phyloP scores from a whole-genome alignment of 2,797 vertebrate genomes.

The Synaphobranchus kaupii region DNA sequence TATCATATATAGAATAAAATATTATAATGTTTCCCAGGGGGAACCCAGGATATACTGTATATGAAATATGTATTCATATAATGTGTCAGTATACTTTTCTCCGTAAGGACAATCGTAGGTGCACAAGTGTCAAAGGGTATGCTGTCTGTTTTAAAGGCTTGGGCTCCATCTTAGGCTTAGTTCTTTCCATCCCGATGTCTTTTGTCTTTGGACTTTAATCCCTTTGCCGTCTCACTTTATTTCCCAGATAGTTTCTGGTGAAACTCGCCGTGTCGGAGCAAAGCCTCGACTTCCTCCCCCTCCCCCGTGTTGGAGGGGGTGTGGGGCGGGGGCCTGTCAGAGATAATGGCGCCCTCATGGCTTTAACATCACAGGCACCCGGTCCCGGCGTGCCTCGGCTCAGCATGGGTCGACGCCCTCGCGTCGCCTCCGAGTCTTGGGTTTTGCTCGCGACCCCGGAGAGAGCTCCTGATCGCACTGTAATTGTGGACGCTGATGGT shows the following conservation, averaged over 20 bases:
- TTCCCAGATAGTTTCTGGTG: background rate
- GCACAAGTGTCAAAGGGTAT: background rate
- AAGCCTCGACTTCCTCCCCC: background rate
- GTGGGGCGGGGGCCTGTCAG: background rate
- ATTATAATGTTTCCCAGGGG: too few species aligned
- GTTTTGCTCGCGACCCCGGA: constrained; percentile 30
- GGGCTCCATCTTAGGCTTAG: background rate
- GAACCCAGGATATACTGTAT: background rate
- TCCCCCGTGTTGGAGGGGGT: background rate
- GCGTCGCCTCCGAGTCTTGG: constrained; percentile 31
- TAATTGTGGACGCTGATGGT: constrained; percentile 70
- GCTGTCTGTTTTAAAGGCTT: background rate
- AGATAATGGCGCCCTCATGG: too few species aligned
- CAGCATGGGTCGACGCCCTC: background rate
- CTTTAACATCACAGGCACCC: background rate
- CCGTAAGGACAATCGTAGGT: background rate
- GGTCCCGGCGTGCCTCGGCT: background rate
- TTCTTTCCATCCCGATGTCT: background rate
- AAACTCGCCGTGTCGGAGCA: background rate
- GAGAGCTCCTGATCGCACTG: constrained; percentile 50
- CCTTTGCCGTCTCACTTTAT: background rate
- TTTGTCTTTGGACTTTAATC: background rate
- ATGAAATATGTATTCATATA: background rate
- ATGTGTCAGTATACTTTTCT: background rate
- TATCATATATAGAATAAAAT: background rate